Percentiles rank a stretch among this genome's conserved stretches.
Conservation (phyloP, 2,888 invertebrate genomes). For the Synanthedon tipuliformis region DNA sequence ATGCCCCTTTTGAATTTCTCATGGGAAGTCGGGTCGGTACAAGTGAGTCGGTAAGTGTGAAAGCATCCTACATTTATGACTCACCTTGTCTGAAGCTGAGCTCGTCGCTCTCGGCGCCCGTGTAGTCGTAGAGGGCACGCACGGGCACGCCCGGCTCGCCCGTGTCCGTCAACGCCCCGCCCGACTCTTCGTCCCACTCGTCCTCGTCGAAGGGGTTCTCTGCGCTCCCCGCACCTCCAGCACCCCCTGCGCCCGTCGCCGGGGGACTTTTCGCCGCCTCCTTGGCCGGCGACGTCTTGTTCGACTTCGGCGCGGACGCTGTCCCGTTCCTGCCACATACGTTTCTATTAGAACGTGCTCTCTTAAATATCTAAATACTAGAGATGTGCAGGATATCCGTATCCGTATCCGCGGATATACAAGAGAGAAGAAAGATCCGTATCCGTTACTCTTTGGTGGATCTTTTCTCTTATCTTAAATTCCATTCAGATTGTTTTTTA, state of each 20-base stretch:
- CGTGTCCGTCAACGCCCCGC: conserved; percentile 88
- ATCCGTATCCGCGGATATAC: too few species aligned
- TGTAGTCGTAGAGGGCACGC: conserved; percentile 95
- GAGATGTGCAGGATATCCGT: too few species aligned
- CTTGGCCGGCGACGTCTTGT: conserved; percentile 49
- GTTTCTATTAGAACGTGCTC: too few species aligned
- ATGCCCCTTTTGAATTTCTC: too few species aligned
- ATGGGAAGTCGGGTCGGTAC: too few species aligned
- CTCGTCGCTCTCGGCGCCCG: conserved; percentile 97
- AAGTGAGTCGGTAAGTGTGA: too few species aligned
- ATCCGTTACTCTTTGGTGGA: too few species aligned
- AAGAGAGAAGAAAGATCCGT: too few species aligned
- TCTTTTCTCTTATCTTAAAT: too few species aligned
- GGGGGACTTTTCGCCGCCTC: conserved; percentile 25
- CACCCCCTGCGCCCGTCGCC: conserved; percentile 4
- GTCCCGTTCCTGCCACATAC: conserved; percentile 48
- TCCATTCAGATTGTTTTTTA: too few species aligned
- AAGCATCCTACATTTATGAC: too few species aligned
- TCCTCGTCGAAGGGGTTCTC: conserved; percentile 89
- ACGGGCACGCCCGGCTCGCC: conserved; percentile 96
- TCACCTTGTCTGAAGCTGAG: conserved; percentile 95
- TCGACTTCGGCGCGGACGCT: conserved; percentile 44
- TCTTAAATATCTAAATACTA: too few species aligned
- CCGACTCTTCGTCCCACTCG: conserved; percentile 85
- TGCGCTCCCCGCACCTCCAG: conserved; percentile 63